A percentile compares a stretch with the other conserved stretches of the same genome.
These are phyloP conservation scores for Eumaeus atala DNA, from an alignment of 1,140 invertebrate genomes.

Conservation along the genomic window DNA sequence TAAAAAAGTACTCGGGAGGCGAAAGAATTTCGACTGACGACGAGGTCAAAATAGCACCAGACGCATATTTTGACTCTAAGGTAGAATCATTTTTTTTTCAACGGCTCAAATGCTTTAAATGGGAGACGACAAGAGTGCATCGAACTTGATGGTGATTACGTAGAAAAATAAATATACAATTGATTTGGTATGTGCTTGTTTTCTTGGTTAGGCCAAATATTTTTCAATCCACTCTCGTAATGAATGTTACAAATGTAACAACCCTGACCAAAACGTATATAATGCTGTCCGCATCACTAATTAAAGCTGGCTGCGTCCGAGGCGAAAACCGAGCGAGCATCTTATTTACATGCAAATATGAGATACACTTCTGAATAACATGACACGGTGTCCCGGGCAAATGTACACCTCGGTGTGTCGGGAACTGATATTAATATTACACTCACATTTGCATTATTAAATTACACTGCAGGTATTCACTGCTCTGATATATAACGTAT, in stretches of 20 bases:
- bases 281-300: slow-evolving; percentile 18
- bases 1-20: too few species aligned
- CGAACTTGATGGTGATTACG: too few species aligned
- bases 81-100: too few species aligned
- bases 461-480: slow-evolving; percentile 1
- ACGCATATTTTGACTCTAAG: too few species aligned
- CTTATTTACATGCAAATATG: slow-evolving; percentile 32
- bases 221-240: too few species aligned
- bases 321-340: slow-evolving; percentile 20
- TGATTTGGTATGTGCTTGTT: too few species aligned
- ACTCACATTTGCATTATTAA: slow-evolving; percentile 2
- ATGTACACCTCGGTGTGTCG: background rate
- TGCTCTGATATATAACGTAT: background rate
- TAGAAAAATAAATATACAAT: too few species aligned
- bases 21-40: too few species aligned
- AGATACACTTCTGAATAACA: slow-evolving; percentile 24
- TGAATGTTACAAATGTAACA: background rate
- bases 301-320: slow-evolving; percentile 14
- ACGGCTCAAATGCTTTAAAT: too few species aligned
- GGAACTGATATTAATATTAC: slow-evolving; percentile 6
- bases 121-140: too few species aligned
- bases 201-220: too few species aligned
- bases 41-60: too few species aligned
- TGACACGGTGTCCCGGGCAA: slow-evolving; percentile 16
- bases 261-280: slow-evolving; percentile 12